A percentile compares a stretch with the other conserved stretches of the same genome.
phyloP scores from a whole-genome alignment of 2,113 vertebrate genomes.

The Crotalus viridis region DNA sequence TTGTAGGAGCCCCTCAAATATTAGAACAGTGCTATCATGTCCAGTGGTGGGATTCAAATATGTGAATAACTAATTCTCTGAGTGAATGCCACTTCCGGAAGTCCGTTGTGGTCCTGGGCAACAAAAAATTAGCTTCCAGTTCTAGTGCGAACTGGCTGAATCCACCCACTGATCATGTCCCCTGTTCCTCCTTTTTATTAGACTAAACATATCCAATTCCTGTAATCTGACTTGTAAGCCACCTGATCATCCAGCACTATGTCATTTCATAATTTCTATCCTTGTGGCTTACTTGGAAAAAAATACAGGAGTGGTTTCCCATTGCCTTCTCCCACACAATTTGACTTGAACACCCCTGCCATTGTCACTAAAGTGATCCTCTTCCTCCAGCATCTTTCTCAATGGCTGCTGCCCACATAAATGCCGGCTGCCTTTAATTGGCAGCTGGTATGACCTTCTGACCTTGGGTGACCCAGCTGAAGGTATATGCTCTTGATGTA shows the following conservation, averaged over 20 bases:
- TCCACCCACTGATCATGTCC: too few species aligned
- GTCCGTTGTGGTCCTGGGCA: too few species aligned
- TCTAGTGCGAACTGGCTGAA: too few species aligned
- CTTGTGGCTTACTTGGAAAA: neutral
- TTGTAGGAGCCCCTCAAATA: neutral
- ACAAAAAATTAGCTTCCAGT: too few species aligned
- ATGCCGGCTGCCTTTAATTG: neutral
- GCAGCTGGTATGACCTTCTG: neutral
- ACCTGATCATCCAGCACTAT: neutral
- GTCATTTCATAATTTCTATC: neutral
- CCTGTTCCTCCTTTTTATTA: neutral
- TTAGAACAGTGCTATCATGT: neutral
- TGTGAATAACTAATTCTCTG: too few species aligned
- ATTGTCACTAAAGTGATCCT: neutral
- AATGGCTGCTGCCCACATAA: neutral
- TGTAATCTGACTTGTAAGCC: neutral
- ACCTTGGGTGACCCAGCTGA: neutral
- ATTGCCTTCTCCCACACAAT: neutral
- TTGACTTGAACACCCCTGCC: neutral
- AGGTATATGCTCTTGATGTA: neutral
- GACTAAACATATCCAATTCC: neutral
- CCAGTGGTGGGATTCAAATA: too few species aligned
- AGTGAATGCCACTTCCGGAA: too few species aligned
- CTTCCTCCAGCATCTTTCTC: neutral
- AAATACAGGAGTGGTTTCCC: neutral